Evolutionary conservation across 2,888 invertebrate species (phyloP).

Genomic region (Agrochola litura): DNA sequence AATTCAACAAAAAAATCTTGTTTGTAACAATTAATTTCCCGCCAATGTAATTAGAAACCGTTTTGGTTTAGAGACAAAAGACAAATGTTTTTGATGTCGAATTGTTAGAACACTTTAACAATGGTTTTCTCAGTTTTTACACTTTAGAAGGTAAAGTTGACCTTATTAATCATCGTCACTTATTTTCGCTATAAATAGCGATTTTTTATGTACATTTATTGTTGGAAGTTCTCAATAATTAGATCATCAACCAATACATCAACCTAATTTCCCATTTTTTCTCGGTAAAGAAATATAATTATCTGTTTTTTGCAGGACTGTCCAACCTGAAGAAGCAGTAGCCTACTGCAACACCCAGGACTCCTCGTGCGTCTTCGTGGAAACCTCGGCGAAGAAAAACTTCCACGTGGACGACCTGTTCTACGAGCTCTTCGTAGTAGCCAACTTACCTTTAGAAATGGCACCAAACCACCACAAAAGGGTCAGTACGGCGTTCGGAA

Average conservation of each 20-base stretch:
- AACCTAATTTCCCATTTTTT: fast-evolving
- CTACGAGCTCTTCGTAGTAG: conserved; percentile 95
- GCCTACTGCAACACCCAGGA: conserved; percentile 95
- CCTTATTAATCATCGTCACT: background rate
- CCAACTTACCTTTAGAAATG: conserved; percentile 96
- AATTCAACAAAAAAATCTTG: conserved; percentile 24
- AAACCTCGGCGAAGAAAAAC: conserved; percentile 96
- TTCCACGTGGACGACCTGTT: conserved; percentile 95
- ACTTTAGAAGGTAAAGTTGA: background rate
- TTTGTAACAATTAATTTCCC: conserved; percentile 12
- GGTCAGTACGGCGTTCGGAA: conserved; percentile 94
- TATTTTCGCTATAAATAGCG: background rate
- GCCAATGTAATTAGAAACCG: conserved; percentile 13
- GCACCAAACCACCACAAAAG: conserved; percentile 96
- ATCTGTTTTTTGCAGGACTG: conserved; percentile 89
- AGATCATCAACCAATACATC: background rate
- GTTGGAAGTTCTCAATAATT: background rate
- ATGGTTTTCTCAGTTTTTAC: background rate
- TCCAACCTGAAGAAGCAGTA: conserved; percentile 94
- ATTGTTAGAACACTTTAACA: too few relatives aligned
- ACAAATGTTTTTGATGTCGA: background rate
- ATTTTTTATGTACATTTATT: background rate
- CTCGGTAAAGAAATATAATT: background rate
- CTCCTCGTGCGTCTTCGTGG: conserved; percentile 94
- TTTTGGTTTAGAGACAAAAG: conserved; percentile 4